Percentiles rank a stretch among this genome's conserved stretches.
phyloP scores from a whole-genome alignment of 1,140 invertebrate species.

The Dinothrombium tinctorium region DNA sequence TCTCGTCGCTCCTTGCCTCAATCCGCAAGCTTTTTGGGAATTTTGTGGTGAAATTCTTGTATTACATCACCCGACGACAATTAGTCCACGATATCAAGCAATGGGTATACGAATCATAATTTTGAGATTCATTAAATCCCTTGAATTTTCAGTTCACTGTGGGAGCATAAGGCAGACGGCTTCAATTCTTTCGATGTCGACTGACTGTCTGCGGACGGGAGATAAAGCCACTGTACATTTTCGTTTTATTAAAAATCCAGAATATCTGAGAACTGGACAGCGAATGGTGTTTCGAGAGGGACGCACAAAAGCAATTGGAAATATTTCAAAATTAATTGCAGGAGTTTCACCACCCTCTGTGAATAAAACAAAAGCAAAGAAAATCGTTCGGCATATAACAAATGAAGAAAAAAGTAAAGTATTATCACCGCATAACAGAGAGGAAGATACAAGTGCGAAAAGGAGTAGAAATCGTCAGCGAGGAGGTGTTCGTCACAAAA shows the following conservation, averaged over 20 bases:
- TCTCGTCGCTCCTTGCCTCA: conserved; percentile 69
- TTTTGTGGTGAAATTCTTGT: conserved; percentile 97
- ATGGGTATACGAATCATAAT: conserved; percentile 45
- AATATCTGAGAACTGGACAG: conserved; percentile 75
- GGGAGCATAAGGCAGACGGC: conserved; percentile 94
- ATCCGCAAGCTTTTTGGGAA: conserved; percentile 94
- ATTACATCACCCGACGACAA: conserved; percentile 95
- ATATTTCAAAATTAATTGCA: conserved; percentile 21
- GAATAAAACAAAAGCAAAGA: conserved; percentile 13
- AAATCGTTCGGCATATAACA: conserved; percentile 10
- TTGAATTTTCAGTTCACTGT: conserved; percentile 48
- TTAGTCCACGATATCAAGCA: conserved; percentile 88
- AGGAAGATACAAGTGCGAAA: too few species aligned
- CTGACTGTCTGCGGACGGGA: conserved; percentile 83
- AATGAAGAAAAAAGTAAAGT: too few species aligned
- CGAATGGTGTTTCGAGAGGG: conserved; percentile 91
- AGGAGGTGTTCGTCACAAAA: too few species aligned
- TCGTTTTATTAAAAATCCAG: conserved; percentile 94
- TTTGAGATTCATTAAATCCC: conserved; percentile 4
- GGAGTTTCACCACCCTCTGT: conserved; percentile 10
- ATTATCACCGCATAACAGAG: too few species aligned
- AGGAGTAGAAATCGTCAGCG: too few species aligned
- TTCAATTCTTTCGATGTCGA: conserved; percentile 82
- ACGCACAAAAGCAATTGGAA: conserved; percentile 80
- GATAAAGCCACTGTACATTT: conserved; percentile 90